Conservation (phyloP, 1,140 invertebrate genomes). For the Lysiphlebus fabarum region DNA sequence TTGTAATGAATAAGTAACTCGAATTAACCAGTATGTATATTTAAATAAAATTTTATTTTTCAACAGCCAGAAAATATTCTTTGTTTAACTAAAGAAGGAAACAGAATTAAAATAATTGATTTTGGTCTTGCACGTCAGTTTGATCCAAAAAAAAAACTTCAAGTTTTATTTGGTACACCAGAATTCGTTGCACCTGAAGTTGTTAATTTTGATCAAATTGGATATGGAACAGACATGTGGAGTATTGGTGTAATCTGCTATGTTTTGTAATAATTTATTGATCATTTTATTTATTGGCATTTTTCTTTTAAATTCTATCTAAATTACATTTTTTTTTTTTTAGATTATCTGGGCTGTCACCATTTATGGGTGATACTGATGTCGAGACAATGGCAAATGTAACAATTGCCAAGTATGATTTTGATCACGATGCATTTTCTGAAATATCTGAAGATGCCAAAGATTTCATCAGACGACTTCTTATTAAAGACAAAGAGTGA, state of each 20-base stretch:
- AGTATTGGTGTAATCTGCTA: slow-evolving; percentile 96
- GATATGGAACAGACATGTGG: slow-evolving; percentile 96
- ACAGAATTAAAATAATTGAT: slow-evolving; percentile 97
- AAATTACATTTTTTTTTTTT: slow-evolving; percentile 12
- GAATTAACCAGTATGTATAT: not conserved
- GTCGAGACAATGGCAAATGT: slow-evolving; percentile 97
- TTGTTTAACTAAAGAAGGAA: slow-evolving; percentile 90
- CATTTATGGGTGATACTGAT: slow-evolving; percentile 97
- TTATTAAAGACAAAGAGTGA: slow-evolving; percentile 90
- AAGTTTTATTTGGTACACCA: slow-evolving; percentile 94
- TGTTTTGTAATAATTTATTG: slow-evolving; percentile 81
- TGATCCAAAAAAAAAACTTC: slow-evolving; percentile 86
- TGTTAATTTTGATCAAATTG: slow-evolving; percentile 95
- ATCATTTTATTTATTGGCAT: slow-evolving; percentile 2
- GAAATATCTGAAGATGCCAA: slow-evolving; percentile 89
- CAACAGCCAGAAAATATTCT: slow-evolving; percentile 93
- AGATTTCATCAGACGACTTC: slow-evolving; percentile 84
- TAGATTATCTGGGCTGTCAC: slow-evolving; percentile 93
- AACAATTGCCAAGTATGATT: slow-evolving; percentile 91
- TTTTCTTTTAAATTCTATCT: slow-evolving; percentile 1
- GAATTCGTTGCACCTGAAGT: slow-evolving; percentile 99
- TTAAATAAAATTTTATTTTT: slow-evolving; percentile 27
- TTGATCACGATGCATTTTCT: slow-evolving; percentile 90
- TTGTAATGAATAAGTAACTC: slow-evolving; percentile 12
- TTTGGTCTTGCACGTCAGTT: slow-evolving; percentile 92